Base-by-base conservation (phyloP, 1,140 invertebrate genomes). In the Nebria ingens region DNA sequence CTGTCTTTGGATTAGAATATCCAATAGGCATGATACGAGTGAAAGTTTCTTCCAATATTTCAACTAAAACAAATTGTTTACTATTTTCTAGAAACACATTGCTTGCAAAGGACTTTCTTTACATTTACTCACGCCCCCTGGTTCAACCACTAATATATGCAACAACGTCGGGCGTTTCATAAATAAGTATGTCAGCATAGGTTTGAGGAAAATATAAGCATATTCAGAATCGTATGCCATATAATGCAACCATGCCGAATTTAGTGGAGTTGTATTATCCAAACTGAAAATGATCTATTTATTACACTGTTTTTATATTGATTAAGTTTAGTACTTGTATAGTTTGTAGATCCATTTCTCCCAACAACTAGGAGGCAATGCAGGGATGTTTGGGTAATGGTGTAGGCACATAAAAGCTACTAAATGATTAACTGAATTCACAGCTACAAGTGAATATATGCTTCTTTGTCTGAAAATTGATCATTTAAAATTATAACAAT, bases 241-340 rank as follows among this genome's bases (percentile, higher is more conserved):
- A 38, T 78, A 62, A 59, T 80, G 78, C 22, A 81, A 61, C 63
- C 79, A 82, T 25, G 80, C 62, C 0, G 77, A 73, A 56, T 79
- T 79, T 15, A 72, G 64, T 19, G 73, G 59, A 21, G 67, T 73
- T 53, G 74, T 53, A 50, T 72, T 64, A 58, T 65, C 63, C 19
- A 70, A 38, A 22, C 25, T 23, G 54, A 15, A 25, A 50, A 29
- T 20, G 3, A n/a, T 12, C 12, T 12, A 52, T 20, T 40, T 21
- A 21, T 59, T 53, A 11, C 52, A 55, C n/a, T 21, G 19, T 29
- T 2, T 70, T 70, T 62, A 19, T 66, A 68, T 56, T 15, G 34
- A 51, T n/a, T 38, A 19, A 29, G n/a, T 34, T 34, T n/a, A 38
- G 58, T 71, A 78, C 76, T 72, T 72, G 62, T 78, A 81, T 59